Base-by-base conservation (phyloP, 2,888 invertebrate species). In the Drosophila neotestacea region DNA sequence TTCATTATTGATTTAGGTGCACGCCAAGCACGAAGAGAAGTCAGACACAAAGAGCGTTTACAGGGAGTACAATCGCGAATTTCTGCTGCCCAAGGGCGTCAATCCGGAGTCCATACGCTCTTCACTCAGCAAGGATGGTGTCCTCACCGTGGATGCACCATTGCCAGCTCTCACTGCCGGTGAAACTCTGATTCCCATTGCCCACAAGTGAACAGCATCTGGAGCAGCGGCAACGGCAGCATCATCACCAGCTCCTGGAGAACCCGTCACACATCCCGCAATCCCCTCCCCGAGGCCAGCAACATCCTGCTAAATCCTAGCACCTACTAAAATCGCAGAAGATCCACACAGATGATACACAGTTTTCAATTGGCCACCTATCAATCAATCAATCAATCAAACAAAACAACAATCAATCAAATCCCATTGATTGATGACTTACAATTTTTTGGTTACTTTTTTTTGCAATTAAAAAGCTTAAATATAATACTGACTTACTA, bases 11-110 rank as follows among this genome's bases (percentile, higher is more conserved):
- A n/a, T 28, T 13, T 28, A 39, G 98, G 98, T 98, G 55, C 98
- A 98, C 92, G 99, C 99, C 73, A 98, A 98, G 93, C 99, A 99
- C 93, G 98, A 99, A 93, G 99, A 99, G 93, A 98, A 98, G 93
- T 96, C 97, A 56, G 98, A 98, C 93, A 97, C 97, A 91, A 98
- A 98, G 94, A 97, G 98, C 46, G 98, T 98, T 73, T 99, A 98
- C 95, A 95, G 98, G 93, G 99, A 99, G 93, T 99, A 99, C 95
- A 98, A 98, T 93, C 95, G 98, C 81, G 98, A 98, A 93, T 99
- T 99, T 94, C 94, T 98, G 92, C 94, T 99, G 92, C 99, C 99
- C 6, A 97, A 98, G 93, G 98, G 98, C 88, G 98, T 98, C 68
- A 98, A 98, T 93, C 98, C 98, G 0, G 99, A 99, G 93, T 95